Conservation (phyloP, 1,140 invertebrate genomes). For the Drosophila kurseongensis region DNA sequence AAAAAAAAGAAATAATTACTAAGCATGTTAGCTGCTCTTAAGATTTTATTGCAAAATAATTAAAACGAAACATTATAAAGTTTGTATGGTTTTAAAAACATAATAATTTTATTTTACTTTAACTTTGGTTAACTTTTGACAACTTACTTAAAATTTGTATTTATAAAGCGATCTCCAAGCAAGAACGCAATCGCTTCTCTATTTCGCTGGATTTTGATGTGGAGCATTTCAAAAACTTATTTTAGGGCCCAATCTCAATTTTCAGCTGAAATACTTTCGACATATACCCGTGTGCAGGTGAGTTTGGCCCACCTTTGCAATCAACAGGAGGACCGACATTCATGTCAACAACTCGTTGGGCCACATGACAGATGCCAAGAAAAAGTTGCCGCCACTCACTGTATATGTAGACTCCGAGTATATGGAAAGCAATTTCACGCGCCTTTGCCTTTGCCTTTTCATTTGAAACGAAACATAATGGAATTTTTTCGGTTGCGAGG, state of each 20-base stretch:
- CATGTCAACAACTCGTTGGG: constrained; percentile 43
- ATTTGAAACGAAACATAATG: constrained; percentile 49
- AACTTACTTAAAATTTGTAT: too few relatives aligned
- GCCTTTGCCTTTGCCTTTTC: constrained; percentile 33
- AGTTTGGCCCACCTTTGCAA: constrained; percentile 11
- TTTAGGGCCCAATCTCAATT: not conserved
- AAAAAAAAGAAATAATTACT: too few relatives aligned
- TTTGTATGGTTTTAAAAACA: not conserved
- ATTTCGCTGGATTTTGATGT: not conserved
- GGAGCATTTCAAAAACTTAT: not conserved
- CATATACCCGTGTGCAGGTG: constrained; percentile 1
- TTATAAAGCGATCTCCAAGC: too few relatives aligned
- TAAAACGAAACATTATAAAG: too few relatives aligned
- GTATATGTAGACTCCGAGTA: not conserved
- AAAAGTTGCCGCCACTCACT: constrained; percentile 29
- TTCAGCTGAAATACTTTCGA: not conserved
- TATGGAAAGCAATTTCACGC: constrained; percentile 61
- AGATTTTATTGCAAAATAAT: too few relatives aligned
- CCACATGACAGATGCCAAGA: constrained; percentile 49
- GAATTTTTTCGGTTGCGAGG: constrained; percentile 53
- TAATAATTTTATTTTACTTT: too few relatives aligned
- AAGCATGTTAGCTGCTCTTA: too few relatives aligned
- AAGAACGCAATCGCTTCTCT: too few relatives aligned
- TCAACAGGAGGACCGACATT: constrained; percentile 18
- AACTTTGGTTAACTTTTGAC: too few relatives aligned